Evolutionary conservation across 1,140 invertebrate genomes (phyloP).

Genomic region (Musca domestica): DNA sequence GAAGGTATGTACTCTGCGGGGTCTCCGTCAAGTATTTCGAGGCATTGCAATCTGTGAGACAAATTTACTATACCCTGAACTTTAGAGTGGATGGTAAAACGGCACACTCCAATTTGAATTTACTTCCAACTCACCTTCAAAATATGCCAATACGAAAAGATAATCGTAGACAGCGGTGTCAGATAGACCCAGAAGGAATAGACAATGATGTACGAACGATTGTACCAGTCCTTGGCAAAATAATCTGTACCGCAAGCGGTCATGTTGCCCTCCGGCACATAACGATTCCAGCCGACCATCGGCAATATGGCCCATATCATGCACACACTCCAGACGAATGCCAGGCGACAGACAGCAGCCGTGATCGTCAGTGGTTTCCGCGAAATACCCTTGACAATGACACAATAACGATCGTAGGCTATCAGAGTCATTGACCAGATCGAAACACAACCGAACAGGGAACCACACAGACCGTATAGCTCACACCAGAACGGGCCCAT

Average conservation of each 20-base stretch:
- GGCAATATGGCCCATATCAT: constrained; percentile 69
- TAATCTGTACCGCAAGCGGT: constrained; percentile 80
- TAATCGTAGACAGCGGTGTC: constrained; percentile 64
- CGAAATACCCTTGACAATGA: constrained; percentile 77
- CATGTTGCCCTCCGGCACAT: constrained; percentile 77
- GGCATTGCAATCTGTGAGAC: too few species aligned
- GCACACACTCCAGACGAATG: constrained; percentile 69
- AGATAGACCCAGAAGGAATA: constrained; percentile 66
- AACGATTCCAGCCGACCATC: constrained; percentile 79
- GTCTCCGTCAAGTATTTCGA: too few species aligned
- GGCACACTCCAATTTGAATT: too few species aligned
- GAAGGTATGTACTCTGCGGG: not conserved
- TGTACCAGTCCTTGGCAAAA: constrained; percentile 63
- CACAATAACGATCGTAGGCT: constrained; percentile 79
- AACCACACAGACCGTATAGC: constrained; percentile 74
- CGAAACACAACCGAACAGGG: constrained; percentile 74
- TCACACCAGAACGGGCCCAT: constrained; percentile 72
- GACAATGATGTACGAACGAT: constrained; percentile 64
- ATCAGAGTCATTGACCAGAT: constrained; percentile 84
- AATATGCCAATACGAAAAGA: constrained; percentile 73
- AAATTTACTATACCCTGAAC: too few species aligned
- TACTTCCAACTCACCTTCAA: constrained; percentile 57
- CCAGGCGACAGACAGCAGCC: constrained; percentile 65
- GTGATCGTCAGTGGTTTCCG: constrained; percentile 70
- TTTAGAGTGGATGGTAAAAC: too few species aligned